These are phyloP conservation scores for Pseudococcus viburni DNA, from an alignment of 2,888 invertebrate species.

Conservation along the genomic window DNA sequence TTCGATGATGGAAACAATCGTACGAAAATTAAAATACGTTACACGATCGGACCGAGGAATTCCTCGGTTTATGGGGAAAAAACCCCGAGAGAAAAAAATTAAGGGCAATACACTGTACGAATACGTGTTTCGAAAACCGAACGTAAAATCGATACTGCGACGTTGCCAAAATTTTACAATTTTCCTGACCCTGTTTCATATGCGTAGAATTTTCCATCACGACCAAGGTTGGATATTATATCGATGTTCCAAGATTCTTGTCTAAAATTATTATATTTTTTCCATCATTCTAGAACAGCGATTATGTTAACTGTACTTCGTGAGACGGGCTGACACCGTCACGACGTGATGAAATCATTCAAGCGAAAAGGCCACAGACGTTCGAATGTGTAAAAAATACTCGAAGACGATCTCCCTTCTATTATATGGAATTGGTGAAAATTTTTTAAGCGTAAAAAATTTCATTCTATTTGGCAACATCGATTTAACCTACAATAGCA, in stretches of 20 bases:
- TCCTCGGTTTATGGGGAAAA: not conserved
- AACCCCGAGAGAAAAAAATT: not conserved
- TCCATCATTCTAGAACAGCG: not conserved
- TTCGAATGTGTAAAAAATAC: not conserved
- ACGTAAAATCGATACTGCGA: constrained; percentile 58
- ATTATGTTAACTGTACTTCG: not conserved
- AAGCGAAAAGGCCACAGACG: not conserved
- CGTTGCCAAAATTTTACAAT: constrained; percentile 53
- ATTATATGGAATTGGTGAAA: not conserved
- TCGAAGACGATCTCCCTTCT: not conserved
- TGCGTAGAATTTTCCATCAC: not conserved
- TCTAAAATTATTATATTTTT: not conserved
- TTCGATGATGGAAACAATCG: not conserved
- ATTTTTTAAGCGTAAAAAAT: constrained; percentile 58
- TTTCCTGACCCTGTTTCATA: not conserved
- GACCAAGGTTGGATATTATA: not conserved
- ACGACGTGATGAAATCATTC: constrained; percentile 3
- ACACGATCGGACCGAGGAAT: not conserved
- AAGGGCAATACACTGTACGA: constrained; percentile 49
- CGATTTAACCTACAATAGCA: constrained; percentile 55
- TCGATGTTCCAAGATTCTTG: not conserved
- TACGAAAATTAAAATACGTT: constrained; percentile 1
- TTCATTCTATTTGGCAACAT: constrained; percentile 57
- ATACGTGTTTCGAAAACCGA: constrained; percentile 50
- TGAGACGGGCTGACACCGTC: not conserved